Base-by-base conservation (phyloP, 1,140 invertebrate species). In the Drosophila nebulosa region DNA sequence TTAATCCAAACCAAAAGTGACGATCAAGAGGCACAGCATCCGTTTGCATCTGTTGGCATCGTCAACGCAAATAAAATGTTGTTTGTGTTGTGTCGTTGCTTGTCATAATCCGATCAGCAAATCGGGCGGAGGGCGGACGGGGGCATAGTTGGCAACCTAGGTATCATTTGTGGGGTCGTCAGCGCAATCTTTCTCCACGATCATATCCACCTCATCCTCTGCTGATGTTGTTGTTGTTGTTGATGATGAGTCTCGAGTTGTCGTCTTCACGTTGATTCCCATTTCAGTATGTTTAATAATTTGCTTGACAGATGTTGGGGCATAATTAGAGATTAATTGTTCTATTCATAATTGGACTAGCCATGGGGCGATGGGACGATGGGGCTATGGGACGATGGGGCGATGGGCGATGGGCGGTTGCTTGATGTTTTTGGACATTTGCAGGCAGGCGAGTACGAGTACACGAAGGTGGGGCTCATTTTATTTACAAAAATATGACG, bases 321-420 rank as follows among this genome's bases (percentile, higher is more conserved):
- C 83, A 89, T 88, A 88, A 88, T 88, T 88, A 88, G 84, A 88
- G 83, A 88, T 88, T 88, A 88, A 88, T 88, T 88, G 83, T 88
- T 88, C 78, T 89, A 83, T 83, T 79, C 81, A 85, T 85, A 85
- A 85, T 85, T 79, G 81, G 81, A 79, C 84, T 86, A 68, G 62
- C 32, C 27, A 51, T 30, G n/a, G n/a, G n/a, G n/a, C n/a, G n/a
- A n/a, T n/a, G n/a, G n/a, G n/a, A n/a, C n/a, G n/a, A n/a, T n/a
- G n/a, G n/a, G n/a, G n/a, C n/a, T n/a, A n/a, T n/a, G n/a, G n/a
- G n/a, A n/a, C n/a, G n/a, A n/a, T n/a, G n/a, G n/a, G n/a, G n/a
- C n/a, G n/a, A n/a, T n/a, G n/a, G n/a, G 7, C 61, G 61, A 53
- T 64, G 18, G 46, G 46, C 46, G 46, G 50, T 35, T 36, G 60